phyloP scores from a whole-genome alignment of 2,797 vertebrate species.

The Intellagama lesueurii region DNA sequence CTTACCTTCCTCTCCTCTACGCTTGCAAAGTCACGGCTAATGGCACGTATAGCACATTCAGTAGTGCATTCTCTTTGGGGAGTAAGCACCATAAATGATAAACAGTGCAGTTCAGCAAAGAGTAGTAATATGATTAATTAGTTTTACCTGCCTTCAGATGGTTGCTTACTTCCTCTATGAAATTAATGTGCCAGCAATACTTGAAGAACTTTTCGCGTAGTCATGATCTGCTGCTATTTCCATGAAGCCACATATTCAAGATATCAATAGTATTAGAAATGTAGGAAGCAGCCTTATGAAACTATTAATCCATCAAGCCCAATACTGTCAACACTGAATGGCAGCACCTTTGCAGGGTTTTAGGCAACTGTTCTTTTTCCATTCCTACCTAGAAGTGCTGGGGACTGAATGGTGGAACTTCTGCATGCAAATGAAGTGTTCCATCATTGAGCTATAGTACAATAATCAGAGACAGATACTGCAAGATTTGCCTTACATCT shows the following conservation, averaged over 20 bases:
- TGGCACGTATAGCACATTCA: constrained; percentile 43
- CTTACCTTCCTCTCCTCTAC: constrained; percentile 33
- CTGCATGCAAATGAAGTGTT: no score
- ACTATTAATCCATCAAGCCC: no score
- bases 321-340: no score
- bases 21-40: constrained; percentile 58
- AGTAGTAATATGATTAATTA: constrained; percentile 46
- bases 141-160: constrained; percentile 18
- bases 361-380: no score
- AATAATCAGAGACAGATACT: no score
- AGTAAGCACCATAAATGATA: constrained; percentile 54
- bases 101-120: constrained; percentile 63
- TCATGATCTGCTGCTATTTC: constrained; percentile 1
- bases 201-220: not conserved
- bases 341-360: no score
- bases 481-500: no score
- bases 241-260: constrained; percentile 12
- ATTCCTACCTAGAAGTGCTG: no score
- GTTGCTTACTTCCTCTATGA: constrained; percentile 49
- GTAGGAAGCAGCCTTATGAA: no score
- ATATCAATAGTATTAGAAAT: not conserved
- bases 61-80: constrained; percentile 53
- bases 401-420: no score
- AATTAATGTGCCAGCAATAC: constrained; percentile 40
- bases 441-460: no score